Base-by-base conservation (phyloP, 1,140 invertebrate species). In the Palaemon carinicauda region DNA sequence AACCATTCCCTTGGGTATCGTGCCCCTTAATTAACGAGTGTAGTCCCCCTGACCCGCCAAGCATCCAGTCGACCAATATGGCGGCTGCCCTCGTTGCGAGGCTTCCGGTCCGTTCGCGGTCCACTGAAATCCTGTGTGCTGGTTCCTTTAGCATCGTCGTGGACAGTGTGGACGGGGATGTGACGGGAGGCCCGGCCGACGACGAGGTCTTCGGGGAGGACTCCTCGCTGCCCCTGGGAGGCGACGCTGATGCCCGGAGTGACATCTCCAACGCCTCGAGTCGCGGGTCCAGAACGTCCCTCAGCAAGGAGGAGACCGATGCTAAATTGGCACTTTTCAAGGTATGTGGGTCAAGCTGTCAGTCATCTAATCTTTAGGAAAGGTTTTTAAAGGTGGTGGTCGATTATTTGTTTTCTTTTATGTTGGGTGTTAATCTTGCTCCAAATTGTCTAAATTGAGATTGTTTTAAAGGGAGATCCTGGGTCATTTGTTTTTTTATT, bases 61-160 rank as follows among this genome's bases (percentile, higher is more conserved):
- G 71, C 54, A 52, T 41, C 82, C 50, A 52, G 53, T 60, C 71
- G 4, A 83, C 50, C 73, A 86, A 79, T 51, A 86, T 86, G 84
- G 84, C 84, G 52, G 77, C 84, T 14, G 84, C 84, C 5, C 33
- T 86, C 7, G 84, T 86, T 31, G 84, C 84, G 77, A 65, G 84
- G 21, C 77, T 77, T 27, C 84, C 84, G 1, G 84, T 86, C 7
- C 84, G 84, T n/a, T 86, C 84, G 15, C 77, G 84, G 21, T 86
- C 84, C 27, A 86, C 84, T 80, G 84, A 86, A 51, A 86, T 86
- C 65, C 77, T 86, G 50, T 86, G 84, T 73, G 84, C 54, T 19
- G 84, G 84, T 21, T 86, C 84, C 65, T 80, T 86, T 52, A 86
- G 84, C 84, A 86, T 86, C 78, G 84, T 86, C 60, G 84, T 86